Conservation (phyloP, 2,797 vertebrate species). For the Simalia tracyae region DNA sequence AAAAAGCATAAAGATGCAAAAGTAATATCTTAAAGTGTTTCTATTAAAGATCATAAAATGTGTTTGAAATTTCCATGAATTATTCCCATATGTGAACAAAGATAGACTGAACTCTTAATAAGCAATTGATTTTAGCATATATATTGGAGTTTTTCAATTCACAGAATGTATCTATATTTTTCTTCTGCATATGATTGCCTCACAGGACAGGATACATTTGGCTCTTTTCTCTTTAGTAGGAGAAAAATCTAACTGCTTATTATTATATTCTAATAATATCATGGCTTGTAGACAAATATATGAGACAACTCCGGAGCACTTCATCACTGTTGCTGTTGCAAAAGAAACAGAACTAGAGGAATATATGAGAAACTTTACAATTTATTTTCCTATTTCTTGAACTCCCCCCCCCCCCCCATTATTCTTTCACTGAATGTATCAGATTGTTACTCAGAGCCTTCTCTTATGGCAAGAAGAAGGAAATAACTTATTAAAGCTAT, state of each 20-base stretch:
- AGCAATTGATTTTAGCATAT: constrained; percentile 1
- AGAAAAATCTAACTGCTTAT: neutral
- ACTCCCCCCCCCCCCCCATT: neutral
- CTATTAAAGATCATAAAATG: neutral
- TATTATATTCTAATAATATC: neutral
- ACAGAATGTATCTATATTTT: neutral
- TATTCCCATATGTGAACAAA: neutral
- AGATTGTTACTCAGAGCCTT: neutral
- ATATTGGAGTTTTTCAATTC: constrained; percentile 2
- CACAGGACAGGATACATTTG: neutral
- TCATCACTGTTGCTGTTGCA: neutral
- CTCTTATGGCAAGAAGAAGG: neutral
- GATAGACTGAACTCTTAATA: constrained; percentile 1
- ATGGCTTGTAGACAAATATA: neutral
- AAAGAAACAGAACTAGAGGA: neutral
- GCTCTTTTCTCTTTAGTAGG: neutral
- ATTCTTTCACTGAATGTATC: neutral
- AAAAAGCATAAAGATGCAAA: neutral
- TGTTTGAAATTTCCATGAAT: neutral
- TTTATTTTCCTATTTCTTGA: neutral
- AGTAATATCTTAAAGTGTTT: neutral
- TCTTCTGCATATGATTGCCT: neutral
- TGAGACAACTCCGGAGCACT: neutral
- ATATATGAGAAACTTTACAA: neutral
- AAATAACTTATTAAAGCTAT: neutral